Evolutionary conservation across 2,113 vertebrate species (phyloP).

Genomic region (Antigone vipio): DNA sequence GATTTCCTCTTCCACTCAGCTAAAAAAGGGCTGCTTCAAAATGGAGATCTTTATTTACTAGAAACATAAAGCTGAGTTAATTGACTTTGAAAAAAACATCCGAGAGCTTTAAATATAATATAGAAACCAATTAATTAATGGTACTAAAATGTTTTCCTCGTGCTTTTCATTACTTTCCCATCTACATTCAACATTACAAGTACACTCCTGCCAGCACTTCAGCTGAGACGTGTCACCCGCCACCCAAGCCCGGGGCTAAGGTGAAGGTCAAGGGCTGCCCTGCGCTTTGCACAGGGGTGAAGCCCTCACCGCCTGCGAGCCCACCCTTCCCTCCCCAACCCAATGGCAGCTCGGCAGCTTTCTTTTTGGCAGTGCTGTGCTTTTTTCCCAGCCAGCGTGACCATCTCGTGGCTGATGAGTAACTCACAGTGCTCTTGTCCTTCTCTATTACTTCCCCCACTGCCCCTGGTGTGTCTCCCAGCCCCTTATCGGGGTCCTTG

Average conservation of each 20-base stretch:
- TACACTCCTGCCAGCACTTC: neutral
- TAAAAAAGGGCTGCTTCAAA: neutral
- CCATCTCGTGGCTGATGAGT: neutral
- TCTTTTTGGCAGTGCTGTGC: neutral
- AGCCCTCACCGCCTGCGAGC: accelerated
- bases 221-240: neutral
- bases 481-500: neutral
- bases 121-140: conserved; percentile 30
- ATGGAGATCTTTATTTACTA: conserved; percentile 30
- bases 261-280: neutral
- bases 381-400: neutral
- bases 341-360: neutral
- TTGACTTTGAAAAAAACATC: neutral
- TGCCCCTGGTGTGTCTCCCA: neutral
- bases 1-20: neutral
- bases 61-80: conserved; percentile 17
- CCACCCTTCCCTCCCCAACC: neutral
- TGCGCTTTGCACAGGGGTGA: accelerated
- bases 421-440: neutral
- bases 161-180: conserved; percentile 13
- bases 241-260: accelerated
- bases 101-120: conserved; percentile 1
- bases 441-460: neutral
- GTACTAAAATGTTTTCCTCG: neutral
- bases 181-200: neutral